A percentile compares a stretch with the other conserved stretches of the same genome.
Evolutionary conservation across 2,797 vertebrate genomes (phyloP).

Genomic region (Sciurus carolinensis): DNA sequence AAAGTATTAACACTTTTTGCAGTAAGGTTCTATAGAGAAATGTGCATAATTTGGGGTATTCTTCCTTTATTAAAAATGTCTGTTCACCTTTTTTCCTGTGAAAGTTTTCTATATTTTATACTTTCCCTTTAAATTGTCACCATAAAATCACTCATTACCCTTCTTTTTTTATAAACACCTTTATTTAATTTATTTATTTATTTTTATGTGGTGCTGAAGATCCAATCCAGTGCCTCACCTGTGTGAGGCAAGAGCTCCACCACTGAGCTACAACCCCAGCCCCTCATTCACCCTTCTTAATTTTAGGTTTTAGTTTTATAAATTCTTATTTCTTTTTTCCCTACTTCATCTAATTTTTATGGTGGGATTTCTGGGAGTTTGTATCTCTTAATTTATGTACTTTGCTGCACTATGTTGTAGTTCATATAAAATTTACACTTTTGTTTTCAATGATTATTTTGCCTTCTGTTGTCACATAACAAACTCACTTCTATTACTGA

Average conservation of each 20-base stretch:
- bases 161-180: no score
- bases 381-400: neutral
- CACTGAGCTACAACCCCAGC: no score
- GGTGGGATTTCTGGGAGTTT: neutral
- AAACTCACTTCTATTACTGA: neutral
- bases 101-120: neutral
- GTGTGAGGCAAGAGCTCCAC: no score
- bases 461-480: neutral
- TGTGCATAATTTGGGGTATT: neutral
- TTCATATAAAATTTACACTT: neutral
- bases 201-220: no score
- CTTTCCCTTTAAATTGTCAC: slow-evolving; percentile 22
- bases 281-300: neutral
- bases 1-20: neutral
- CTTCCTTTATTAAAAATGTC: neutral
- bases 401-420: neutral
- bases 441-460: slow-evolving; percentile 12
- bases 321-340: neutral
- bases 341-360: slow-evolving; percentile 1
- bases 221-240: no score
- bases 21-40: neutral
- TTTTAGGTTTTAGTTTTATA: neutral
- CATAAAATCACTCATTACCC: slow-evolving; percentile 15
- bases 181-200: no score
- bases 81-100: neutral